phyloP scores from a whole-genome alignment of 2,797 vertebrate species.

The Aselliscus stoliczkanus region DNA sequence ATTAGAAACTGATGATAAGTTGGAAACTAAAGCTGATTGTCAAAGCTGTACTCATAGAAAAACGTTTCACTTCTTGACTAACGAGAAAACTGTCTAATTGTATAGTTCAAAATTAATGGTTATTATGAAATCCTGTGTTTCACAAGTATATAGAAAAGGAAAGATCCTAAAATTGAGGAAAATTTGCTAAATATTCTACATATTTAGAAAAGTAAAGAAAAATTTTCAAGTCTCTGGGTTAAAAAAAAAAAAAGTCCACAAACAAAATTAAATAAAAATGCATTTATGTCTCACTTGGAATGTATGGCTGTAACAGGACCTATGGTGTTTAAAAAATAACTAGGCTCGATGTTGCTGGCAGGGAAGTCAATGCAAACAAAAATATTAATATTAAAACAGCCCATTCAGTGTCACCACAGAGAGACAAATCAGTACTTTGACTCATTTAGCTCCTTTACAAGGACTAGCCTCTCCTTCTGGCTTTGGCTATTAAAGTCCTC shows the following conservation, averaged over 20 bases:
- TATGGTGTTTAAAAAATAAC: neutral
- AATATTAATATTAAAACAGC: neutral
- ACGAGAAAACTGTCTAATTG: neutral
- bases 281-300: neutral
- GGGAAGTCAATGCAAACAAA: neutral
- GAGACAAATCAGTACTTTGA: neutral
- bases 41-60: neutral
- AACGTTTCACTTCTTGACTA: neutral
- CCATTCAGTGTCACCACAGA: neutral
- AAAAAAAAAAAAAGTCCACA: neutral
- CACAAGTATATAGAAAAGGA: neutral
- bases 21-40: conserved; percentile 17
- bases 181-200: neutral
- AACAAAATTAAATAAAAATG: neutral
- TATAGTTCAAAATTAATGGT: neutral
- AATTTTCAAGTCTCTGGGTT: neutral
- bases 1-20: neutral
- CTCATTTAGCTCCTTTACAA: neutral
- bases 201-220: neutral
- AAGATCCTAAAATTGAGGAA: neutral
- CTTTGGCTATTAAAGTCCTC: neutral
- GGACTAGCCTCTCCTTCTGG: neutral
- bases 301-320: neutral
- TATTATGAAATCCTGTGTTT: neutral
- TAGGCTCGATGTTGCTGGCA: neutral